Evolutionary conservation across 2,888 invertebrate species (phyloP).

Genomic region (Polylopha cassiicola): DNA sequence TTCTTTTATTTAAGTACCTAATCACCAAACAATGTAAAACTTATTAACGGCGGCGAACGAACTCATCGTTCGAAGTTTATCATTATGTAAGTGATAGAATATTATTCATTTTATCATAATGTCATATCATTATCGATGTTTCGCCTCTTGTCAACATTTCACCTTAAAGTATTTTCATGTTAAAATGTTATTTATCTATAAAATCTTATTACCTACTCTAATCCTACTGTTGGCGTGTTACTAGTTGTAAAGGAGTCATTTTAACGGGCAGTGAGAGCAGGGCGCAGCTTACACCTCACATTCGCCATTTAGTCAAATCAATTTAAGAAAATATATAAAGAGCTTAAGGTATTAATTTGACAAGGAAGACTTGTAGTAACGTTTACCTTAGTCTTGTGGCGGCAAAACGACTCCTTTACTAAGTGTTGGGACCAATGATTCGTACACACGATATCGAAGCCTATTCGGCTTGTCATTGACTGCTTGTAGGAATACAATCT

Average conservation of each 20-base stretch:
- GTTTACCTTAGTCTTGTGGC: too few species aligned
- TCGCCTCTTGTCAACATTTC: constrained; percentile 27
- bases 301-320: too few species aligned
- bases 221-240: constrained; percentile 36
- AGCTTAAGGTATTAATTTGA: too few species aligned
- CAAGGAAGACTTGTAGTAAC: too few species aligned
- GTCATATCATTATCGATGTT: constrained; percentile 30
- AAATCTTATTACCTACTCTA: constrained; percentile 28
- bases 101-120: constrained; percentile 27
- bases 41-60: too few species aligned
- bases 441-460: constrained; percentile 36
- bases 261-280: constrained; percentile 24
- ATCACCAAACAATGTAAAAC: too few species aligned
- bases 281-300: constrained; percentile 17
- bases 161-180: constrained; percentile 33
- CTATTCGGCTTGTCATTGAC: constrained; percentile 32
- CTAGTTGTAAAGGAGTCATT: constrained; percentile 35
- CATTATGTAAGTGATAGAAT: constrained; percentile 10
- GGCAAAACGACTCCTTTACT: constrained; percentile 43
- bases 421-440: constrained; percentile 67
- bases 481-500: constrained; percentile 21
- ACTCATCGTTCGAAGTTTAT: constrained; percentile 14
- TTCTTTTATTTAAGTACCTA: too few species aligned
- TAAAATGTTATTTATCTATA: constrained; percentile 29
- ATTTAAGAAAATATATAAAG: too few species aligned